phyloP scores from a whole-genome alignment of 1,140 invertebrate genomes.

The Trichomalopsis sarcophagae region DNA sequence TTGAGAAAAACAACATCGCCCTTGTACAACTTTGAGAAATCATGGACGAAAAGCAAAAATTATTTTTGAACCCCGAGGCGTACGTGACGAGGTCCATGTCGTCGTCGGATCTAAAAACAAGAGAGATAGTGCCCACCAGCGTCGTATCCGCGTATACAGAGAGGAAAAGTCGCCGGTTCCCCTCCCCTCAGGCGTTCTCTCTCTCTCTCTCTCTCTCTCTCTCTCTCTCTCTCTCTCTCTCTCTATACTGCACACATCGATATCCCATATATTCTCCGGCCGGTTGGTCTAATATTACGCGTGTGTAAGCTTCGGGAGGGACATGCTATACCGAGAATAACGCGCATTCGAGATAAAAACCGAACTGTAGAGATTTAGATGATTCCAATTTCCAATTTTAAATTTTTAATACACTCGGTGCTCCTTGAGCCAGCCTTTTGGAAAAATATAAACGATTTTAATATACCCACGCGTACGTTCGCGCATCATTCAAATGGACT shows the following conservation, averaged over 20 bases:
- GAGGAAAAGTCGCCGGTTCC: neutral
- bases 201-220: neutral
- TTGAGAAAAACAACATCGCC: neutral
- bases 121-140: neutral
- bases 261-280: neutral
- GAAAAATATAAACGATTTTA: no score
- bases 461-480: no score
- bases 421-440: no score
- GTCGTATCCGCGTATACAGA: neutral
- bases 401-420: no score
- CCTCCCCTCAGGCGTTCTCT: neutral
- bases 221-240: neutral
- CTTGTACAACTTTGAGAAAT: no score
- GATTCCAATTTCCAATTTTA: no score
- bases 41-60: no score
- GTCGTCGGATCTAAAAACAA: neutral
- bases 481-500: no score
- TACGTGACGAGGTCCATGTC: slow-evolving; percentile 8
- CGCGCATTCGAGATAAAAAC: neutral
- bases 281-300: slow-evolving; percentile 15
- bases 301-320: neutral
- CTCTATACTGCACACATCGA: neutral
- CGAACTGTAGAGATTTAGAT: no score
- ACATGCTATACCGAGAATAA: neutral
- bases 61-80: neutral